Percentiles rank a stretch among this genome's conserved stretches.
These are phyloP conservation scores for Drosophila neocordata DNA, from an alignment of 1,140 invertebrate species.

Conservation along the genomic window DNA sequence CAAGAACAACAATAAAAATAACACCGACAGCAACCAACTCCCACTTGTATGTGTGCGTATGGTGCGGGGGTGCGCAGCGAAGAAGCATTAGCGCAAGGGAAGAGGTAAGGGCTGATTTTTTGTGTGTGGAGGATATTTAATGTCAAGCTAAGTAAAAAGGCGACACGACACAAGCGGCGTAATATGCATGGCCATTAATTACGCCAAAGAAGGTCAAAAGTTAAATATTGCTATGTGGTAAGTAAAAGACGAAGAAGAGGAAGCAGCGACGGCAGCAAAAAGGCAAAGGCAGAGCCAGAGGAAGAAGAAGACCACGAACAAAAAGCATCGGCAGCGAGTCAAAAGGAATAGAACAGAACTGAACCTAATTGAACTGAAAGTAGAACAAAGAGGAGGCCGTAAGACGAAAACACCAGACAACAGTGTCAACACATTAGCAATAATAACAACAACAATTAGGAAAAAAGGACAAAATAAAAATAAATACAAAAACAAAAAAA, in stretches of 20 bases:
- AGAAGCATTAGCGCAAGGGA: slow-evolving; percentile 10
- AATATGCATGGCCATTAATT: slow-evolving; percentile 74
- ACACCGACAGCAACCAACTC: slow-evolving; percentile 48
- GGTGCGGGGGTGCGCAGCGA: slow-evolving; percentile 58
- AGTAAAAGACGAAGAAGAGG: slow-evolving; percentile 15
- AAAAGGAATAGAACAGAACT: too few species aligned
- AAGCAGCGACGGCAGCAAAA: background rate
- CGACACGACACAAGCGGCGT: slow-evolving; percentile 34
- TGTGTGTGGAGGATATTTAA: slow-evolving; percentile 57
- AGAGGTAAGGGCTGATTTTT: slow-evolving; percentile 30
- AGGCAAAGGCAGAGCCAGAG: slow-evolving; percentile 10
- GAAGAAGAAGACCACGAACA: background rate
- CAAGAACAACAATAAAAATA: background rate
- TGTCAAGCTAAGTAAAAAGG: slow-evolving; percentile 47
- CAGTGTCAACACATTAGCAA: background rate
- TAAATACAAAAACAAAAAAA: background rate
- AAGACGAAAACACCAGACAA: slow-evolving; percentile 27
- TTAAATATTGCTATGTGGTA: slow-evolving; percentile 60
- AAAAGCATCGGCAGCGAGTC: too few species aligned
- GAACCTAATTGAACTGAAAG: slow-evolving; percentile 33
- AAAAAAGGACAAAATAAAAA: too few species aligned
- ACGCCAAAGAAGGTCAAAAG: slow-evolving; percentile 75
- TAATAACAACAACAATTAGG: too few species aligned
- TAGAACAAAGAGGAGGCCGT: slow-evolving; percentile 33
- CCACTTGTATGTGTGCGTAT: slow-evolving; percentile 69